These are phyloP conservation scores for Phenganax marumi DNA, from an alignment of 92 coral and sea anemone genomes.

Conservation along the genomic window DNA sequence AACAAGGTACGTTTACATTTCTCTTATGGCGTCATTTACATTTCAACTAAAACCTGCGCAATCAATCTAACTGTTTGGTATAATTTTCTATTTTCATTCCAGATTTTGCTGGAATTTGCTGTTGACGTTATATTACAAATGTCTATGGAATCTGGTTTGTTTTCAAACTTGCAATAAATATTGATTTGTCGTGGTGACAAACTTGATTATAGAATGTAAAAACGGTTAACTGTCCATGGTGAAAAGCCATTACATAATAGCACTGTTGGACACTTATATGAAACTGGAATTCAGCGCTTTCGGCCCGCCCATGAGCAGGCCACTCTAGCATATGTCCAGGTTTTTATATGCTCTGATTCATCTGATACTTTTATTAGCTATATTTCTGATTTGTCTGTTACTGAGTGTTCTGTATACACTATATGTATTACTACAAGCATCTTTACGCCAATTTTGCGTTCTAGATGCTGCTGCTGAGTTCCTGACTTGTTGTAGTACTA, in stretches of 20 bases:
- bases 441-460: conserved; percentile 71
- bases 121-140: conserved; percentile 88
- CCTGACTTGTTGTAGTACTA: conserved; percentile 80
- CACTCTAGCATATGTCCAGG: no score
- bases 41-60: neutral
- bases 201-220: no score
- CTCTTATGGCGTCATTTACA: neutral
- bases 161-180: neutral
- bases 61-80: neutral
- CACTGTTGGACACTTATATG: no score
- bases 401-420: neutral
- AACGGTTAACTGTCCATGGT: no score
- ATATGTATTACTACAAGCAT: conserved; percentile 18
- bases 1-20: conserved; percentile 67
- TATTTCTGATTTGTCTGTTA: neutral
- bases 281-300: no score
- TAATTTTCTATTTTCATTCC: conserved; percentile 3
- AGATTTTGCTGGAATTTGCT: conserved; percentile 82
- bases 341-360: no score
- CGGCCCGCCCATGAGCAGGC: no score
- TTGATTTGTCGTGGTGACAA: no score
- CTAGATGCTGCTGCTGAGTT: conserved; percentile 84
- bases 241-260: no score
- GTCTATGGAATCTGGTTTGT: conserved; percentile 99
- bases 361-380: no score